phyloP scores from a whole-genome alignment of 2,888 invertebrate species.

The Ophion obscuratus region DNA sequence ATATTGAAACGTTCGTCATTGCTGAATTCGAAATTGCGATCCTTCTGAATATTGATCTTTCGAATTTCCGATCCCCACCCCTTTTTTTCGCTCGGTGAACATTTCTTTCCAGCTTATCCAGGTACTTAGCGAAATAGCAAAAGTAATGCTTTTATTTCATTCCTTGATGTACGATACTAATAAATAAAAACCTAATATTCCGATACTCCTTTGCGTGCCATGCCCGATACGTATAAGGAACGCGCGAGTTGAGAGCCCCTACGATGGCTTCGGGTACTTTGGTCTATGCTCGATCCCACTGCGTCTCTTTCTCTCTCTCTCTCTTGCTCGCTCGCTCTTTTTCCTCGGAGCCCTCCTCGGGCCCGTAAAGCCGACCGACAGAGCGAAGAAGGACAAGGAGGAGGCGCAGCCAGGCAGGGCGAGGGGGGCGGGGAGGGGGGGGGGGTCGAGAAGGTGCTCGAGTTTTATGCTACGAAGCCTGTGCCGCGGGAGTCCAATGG shows the following conservation, averaged over 20 bases:
- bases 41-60: no score
- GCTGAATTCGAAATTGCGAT: no score
- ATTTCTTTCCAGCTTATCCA: background rate
- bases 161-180: background rate
- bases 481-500: constrained; percentile 27
- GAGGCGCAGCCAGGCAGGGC: no score
- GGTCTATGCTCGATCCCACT: constrained; percentile 12
- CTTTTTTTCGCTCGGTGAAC: background rate
- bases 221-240: background rate
- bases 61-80: no score
- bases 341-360: constrained; percentile 20
- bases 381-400: background rate
- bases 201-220: background rate
- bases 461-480: constrained; percentile 6
- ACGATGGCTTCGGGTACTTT: constrained; percentile 21
- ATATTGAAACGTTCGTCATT: no score
- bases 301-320: constrained; percentile 7
- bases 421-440: background rate
- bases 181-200: background rate
- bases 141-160: background rate
- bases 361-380: constrained; percentile 36
- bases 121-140: background rate
- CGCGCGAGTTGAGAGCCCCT: constrained; percentile 24
- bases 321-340: background rate
- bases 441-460: constrained; percentile 25